These are phyloP conservation scores for Gallinago paraguaiae DNA, from an alignment of 2,113 vertebrate species.

Conservation along the genomic window DNA sequence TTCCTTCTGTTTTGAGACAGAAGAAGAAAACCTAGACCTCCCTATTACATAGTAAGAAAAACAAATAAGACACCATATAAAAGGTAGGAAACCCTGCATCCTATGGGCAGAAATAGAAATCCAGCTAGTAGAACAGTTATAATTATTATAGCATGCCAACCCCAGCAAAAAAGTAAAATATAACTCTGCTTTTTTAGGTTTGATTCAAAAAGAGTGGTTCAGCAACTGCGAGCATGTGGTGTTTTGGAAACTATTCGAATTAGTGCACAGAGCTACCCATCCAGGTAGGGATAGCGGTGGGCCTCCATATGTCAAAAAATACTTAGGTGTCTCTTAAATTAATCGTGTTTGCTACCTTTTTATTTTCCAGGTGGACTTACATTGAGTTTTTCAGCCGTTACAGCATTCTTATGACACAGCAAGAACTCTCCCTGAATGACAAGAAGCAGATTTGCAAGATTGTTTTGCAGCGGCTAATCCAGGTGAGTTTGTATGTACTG, in stretches of 20 bases:
- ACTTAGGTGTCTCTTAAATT: background rate
- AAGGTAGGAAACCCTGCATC: background rate
- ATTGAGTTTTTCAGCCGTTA: slow-evolving; percentile 97
- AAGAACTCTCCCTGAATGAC: slow-evolving; percentile 80
- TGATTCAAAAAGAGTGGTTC: slow-evolving; percentile 89
- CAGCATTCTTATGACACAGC: slow-evolving; percentile 90
- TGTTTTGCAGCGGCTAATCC: slow-evolving; percentile 89
- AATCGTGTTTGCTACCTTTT: background rate
- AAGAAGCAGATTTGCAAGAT: slow-evolving; percentile 91
- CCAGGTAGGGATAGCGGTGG: slow-evolving; percentile 72
- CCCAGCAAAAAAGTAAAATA: background rate
- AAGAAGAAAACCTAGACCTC: background rate
- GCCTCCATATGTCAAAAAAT: background rate
- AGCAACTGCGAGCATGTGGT: slow-evolving; percentile 95
- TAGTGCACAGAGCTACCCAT: slow-evolving; percentile 96
- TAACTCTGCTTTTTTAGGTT: slow-evolving; percentile 75
- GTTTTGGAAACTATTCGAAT: slow-evolving; percentile 95
- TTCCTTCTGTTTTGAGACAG: background rate
- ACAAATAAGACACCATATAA: background rate
- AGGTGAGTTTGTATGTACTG: slow-evolving; percentile 72
- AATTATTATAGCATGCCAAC: background rate
- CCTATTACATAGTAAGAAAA: background rate
- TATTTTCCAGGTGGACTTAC: slow-evolving; percentile 90
- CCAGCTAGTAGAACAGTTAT: background rate
- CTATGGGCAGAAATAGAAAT: background rate